Evolutionary conservation across 2,113 vertebrate species (phyloP), one percentile per base, ranked within the genome.

Genomic region (Porphyrio hochstetteri): DNA sequence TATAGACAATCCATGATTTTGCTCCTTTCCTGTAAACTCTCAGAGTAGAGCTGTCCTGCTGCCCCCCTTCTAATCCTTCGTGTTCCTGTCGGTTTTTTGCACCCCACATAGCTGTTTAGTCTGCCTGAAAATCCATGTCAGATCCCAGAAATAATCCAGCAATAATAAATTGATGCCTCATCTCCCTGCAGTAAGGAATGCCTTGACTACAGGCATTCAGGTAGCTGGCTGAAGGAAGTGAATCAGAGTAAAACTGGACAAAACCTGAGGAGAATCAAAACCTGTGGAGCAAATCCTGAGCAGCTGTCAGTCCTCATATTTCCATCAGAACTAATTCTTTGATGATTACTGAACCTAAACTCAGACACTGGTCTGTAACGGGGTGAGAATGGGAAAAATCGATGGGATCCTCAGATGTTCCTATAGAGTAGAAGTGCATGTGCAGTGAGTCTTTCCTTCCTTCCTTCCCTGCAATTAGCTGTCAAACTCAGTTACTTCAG

Each of bases 81-180:
- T 7, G 1, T 19, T 40, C 16, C 56, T 67, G 17, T 21, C 0
- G 0, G 10, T 36, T 38, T 2, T 61, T 36, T 29, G 28, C 76
- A 70, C 31, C 50, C 67, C 44, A 24, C n/a, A 2, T 0, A 16
- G 36, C 36, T 67, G 35, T 56, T 94, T 10, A 27, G 15, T 29
- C 52, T 85, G 52, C 67, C 80, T 44, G 79, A 9, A 92, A 95
- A 61, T 35, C 81, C 74, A n/a, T 46, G 0, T 2, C 24, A 19
- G 42, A 50, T 67, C 53, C 55, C 71, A 44, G 70, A n/a, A 78
- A 76, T 75, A 64, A 84, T 16, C 56, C 83, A 68, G 40, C 9
- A 81, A 55, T 52, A 84, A 64, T 15, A 72, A 84, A n/a, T 10
- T 0, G 33, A 10, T 50, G 38, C 38, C 61, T n/a, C 1, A 0